Evolutionary conservation across 2,113 vertebrate genomes (phyloP).

Genomic region (Bufo gargarizans): DNA sequence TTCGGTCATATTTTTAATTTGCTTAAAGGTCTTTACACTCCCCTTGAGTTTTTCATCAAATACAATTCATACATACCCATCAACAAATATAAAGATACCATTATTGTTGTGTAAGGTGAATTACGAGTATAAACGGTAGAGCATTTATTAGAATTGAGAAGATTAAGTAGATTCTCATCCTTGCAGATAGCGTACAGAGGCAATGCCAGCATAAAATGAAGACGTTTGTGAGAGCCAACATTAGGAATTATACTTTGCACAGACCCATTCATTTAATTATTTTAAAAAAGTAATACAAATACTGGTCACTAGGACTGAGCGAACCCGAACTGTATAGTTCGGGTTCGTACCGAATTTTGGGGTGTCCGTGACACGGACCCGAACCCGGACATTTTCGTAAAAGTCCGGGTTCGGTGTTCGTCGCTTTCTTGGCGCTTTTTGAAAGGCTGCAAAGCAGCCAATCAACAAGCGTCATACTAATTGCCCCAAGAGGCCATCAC

Average conservation of each 20-base stretch:
- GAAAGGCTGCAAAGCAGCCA: too few relatives aligned
- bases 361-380: too few relatives aligned
- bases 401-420: too few relatives aligned
- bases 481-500: too few relatives aligned
- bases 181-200: neutral
- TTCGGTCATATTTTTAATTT: neutral
- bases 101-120: neutral
- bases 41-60: neutral
- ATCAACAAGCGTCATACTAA: too few relatives aligned
- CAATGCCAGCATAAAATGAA: neutral
- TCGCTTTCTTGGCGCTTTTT: too few relatives aligned
- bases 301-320: too few relatives aligned
- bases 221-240: neutral
- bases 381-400: too few relatives aligned
- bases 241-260: neutral
- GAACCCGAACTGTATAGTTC: too few relatives aligned
- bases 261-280: too few relatives aligned
- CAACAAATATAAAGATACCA: neutral
- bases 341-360: too few relatives aligned
- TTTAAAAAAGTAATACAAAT: too few relatives aligned
- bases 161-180: neutral
- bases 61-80: neutral
- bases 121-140: neutral
- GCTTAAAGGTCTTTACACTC: neutral
- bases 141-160: neutral